These are phyloP conservation scores for Onchidella celtica DNA, from an alignment of 2,888 invertebrate genomes.

Conservation along the genomic window DNA sequence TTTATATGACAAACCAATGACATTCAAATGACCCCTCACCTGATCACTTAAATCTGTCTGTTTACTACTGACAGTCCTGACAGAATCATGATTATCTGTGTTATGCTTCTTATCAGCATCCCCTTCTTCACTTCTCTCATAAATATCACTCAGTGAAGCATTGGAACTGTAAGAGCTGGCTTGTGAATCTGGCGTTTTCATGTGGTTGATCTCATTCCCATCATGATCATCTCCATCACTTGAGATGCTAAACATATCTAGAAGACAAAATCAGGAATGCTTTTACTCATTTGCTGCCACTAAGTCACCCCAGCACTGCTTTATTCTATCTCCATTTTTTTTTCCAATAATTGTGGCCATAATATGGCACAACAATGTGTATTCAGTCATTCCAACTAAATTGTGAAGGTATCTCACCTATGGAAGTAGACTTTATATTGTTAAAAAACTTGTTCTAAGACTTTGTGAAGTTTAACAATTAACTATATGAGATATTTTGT, in stretches of 20 bases:
- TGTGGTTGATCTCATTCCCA: not conserved
- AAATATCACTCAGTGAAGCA: slow-evolving; percentile 73
- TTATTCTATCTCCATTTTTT: too few relatives aligned
- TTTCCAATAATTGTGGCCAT: too few relatives aligned
- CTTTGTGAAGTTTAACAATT: too few relatives aligned
- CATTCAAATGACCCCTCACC: too few relatives aligned
- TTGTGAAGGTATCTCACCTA: too few relatives aligned
- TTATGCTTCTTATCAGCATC: slow-evolving; percentile 37
- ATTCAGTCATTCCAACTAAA: too few relatives aligned
- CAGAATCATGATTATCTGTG: not conserved
- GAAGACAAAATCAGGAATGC: not conserved
- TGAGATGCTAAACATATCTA: slow-evolving; percentile 66
- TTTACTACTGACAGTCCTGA: not conserved
- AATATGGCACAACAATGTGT: too few relatives aligned
- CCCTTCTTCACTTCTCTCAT: slow-evolving; percentile 74
- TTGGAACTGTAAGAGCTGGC: slow-evolving; percentile 60
- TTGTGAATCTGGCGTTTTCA: not conserved
- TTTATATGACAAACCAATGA: too few relatives aligned
- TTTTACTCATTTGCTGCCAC: not conserved
- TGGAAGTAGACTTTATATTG: too few relatives aligned
- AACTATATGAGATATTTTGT: too few relatives aligned
- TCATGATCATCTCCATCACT: slow-evolving; percentile 57
- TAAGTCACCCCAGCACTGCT: not conserved
- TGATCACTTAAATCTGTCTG: not conserved
- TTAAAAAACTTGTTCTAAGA: too few relatives aligned